Evolutionary conservation across 2,113 vertebrate species (phyloP).

Genomic region (Epinephelus moara): DNA sequence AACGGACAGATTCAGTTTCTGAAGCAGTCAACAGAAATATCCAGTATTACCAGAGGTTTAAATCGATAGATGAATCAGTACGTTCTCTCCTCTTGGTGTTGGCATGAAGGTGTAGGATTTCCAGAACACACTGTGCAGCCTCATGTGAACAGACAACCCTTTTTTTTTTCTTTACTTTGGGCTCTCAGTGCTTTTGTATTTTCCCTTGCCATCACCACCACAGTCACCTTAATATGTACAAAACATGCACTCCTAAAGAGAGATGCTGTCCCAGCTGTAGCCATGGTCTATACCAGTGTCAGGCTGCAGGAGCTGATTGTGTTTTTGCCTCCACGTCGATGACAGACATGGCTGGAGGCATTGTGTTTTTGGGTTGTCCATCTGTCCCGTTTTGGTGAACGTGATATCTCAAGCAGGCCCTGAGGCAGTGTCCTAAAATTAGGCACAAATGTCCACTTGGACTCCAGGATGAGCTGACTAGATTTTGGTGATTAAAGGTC

Average conservation of each 20-base stretch:
- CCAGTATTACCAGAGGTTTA: not conserved
- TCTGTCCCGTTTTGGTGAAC: no score
- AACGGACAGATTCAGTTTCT: conserved; percentile 5
- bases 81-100: not conserved
- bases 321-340: not conserved
- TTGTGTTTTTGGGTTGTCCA: no score
- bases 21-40: conserved; percentile 12
- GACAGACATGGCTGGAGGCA: no score
- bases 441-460: no score
- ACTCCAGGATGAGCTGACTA: no score
- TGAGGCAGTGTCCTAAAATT: no score
- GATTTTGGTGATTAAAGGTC: no score
- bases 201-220: not conserved
- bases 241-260: not conserved
- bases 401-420: no score
- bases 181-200: not conserved
- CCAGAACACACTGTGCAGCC: not conserved
- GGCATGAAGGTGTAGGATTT: not conserved
- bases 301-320: not conserved
- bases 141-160: not conserved
- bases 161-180: not conserved
- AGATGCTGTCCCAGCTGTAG: not conserved
- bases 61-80: not conserved
- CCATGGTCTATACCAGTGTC: not conserved
- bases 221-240: not conserved